Evolutionary conservation across 2,888 invertebrate species (phyloP).

Genomic region (Euphydryas editha): DNA sequence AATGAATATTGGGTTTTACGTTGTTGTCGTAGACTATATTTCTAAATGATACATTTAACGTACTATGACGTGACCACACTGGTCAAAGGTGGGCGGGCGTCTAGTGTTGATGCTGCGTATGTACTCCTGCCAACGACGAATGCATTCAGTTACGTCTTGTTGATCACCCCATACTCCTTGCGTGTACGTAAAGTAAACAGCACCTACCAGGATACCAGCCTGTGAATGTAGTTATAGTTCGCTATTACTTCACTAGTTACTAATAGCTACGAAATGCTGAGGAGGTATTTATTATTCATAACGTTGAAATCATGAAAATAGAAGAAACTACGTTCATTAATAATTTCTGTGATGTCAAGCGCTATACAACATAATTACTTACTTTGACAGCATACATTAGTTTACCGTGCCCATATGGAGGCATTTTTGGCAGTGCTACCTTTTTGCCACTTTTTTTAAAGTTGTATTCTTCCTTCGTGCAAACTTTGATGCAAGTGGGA

Average conservation of each 20-base stretch:
- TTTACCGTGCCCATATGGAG: constrained; percentile 67
- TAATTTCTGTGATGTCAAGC: neutral
- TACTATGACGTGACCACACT: constrained; percentile 72
- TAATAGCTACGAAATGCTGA: constrained; percentile 59
- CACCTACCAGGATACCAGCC: constrained; percentile 75
- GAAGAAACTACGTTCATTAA: neutral
- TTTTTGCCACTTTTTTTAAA: constrained; percentile 56
- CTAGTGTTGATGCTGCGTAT: constrained; percentile 70
- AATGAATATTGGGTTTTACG: constrained; percentile 19
- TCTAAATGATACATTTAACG: constrained; percentile 44
- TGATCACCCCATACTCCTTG: constrained; percentile 80
- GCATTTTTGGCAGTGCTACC: constrained; percentile 50
- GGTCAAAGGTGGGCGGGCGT: constrained; percentile 70
- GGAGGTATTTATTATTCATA: constrained; percentile 52
- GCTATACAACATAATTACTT: constrained; percentile 46
- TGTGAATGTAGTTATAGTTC: constrained; percentile 45
- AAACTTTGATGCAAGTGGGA: constrained; percentile 75
- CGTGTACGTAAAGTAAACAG: constrained; percentile 73
- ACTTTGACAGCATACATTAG: constrained; percentile 74
- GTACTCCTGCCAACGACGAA: constrained; percentile 75
- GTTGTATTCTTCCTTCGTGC: constrained; percentile 68
- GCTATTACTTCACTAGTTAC: constrained; percentile 47
- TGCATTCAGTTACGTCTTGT: constrained; percentile 70
- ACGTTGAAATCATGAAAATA: neutral
- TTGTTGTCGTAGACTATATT: neutral